Percentiles rank a stretch among this genome's conserved stretches.
Evolutionary conservation across 2,888 invertebrate species (phyloP).

Genomic region (Parnassius glacialis): DNA sequence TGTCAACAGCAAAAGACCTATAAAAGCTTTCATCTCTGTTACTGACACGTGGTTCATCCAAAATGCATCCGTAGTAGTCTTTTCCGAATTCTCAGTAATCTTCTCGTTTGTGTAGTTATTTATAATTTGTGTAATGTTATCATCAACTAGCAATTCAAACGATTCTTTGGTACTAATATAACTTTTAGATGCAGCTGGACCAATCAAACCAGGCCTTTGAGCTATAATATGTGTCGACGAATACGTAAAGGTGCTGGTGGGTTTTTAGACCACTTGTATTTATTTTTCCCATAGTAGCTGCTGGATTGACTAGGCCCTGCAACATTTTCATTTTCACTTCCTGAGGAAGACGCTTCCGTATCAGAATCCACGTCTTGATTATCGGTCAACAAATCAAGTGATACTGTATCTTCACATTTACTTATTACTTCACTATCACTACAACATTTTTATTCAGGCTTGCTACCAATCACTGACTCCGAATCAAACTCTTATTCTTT

Average conservation of each 20-base stretch:
- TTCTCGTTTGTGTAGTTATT: neutral
- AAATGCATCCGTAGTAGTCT: no score
- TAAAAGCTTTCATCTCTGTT: no score
- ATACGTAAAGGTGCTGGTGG: slow-evolving; percentile 25
- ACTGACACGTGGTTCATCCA: no score
- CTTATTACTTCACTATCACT: neutral
- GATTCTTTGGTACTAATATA: slow-evolving; percentile 24
- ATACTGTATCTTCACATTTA: neutral
- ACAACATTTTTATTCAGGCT: neutral
- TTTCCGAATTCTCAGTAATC: neutral
- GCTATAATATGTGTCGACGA: slow-evolving; percentile 24
- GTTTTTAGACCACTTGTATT: slow-evolving; percentile 27
- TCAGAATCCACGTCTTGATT: slow-evolving; percentile 1
- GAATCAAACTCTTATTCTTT: neutral
- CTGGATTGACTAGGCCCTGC: no score
- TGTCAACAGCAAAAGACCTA: no score
- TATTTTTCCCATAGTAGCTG: slow-evolving; percentile 27
- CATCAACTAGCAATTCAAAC: neutral
- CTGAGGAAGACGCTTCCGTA: slow-evolving; percentile 3
- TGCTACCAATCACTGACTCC: neutral
- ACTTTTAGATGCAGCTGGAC: no score
- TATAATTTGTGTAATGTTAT: neutral
- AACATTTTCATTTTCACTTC: slow-evolving; percentile 22
- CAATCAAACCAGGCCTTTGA: slow-evolving; percentile 23
- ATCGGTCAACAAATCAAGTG: neutral